A percentile compares a stretch with the other conserved stretches of the same genome.
phyloP scores from a whole-genome alignment of 1,140 invertebrate species.

The Diachasmimorpha longicaudata region DNA sequence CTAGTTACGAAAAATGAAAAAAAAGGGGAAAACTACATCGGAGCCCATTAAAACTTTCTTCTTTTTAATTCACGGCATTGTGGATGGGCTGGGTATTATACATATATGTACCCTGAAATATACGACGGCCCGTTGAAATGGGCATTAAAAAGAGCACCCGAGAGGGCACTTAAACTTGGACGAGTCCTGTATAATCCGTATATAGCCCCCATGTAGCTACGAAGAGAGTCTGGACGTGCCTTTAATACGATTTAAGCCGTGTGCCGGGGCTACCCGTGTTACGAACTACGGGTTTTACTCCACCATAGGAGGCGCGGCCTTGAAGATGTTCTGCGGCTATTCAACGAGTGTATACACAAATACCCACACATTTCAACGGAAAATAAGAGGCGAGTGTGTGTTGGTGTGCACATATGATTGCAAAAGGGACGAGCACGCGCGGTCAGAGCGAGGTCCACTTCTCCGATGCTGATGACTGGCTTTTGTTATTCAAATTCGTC shows the following conservation, averaged over 20 bases:
- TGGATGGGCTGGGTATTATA: background rate
- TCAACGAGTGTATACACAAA: background rate
- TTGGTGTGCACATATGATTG: background rate
- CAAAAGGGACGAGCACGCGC: slow-evolving; percentile 9
- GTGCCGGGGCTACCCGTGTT: slow-evolving; percentile 27
- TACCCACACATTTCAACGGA: background rate
- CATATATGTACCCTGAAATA: background rate
- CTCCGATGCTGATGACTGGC: slow-evolving; percentile 15
- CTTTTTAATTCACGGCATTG: background rate
- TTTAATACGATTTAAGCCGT: slow-evolving; percentile 33
- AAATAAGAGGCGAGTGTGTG: background rate
- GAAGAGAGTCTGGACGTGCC: slow-evolving; percentile 12
- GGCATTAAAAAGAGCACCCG: background rate
- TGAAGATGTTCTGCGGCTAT: slow-evolving; percentile 17
- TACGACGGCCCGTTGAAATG: background rate
- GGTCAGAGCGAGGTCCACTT: slow-evolving; percentile 10
- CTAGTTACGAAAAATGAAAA: background rate
- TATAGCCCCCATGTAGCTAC: background rate
- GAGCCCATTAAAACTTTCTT: background rate
- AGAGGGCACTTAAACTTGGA: slow-evolving; percentile 14
- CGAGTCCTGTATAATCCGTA: slow-evolving; percentile 20
- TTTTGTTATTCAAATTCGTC: slow-evolving; percentile 25
- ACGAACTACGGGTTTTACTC: slow-evolving; percentile 19
- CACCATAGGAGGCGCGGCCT: slow-evolving; percentile 17
- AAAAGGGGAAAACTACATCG: background rate